Percentiles rank a stretch among this genome's conserved stretches.
phyloP scores from a whole-genome alignment of 2,888 invertebrate genomes.

The Poecilobothrus nobilitatus region DNA sequence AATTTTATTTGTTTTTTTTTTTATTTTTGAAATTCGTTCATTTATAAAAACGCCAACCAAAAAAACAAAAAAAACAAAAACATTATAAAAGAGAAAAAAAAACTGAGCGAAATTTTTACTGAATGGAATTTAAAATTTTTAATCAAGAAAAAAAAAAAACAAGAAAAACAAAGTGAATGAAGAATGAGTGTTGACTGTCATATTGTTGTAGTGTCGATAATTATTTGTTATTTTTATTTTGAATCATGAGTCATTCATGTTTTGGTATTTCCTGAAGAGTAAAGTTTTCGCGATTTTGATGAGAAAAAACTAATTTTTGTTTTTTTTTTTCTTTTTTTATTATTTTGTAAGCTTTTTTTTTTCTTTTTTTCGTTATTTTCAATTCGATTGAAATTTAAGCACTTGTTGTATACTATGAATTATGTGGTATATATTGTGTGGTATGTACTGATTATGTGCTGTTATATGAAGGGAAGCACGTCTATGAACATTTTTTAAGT shows the following conservation, averaged over 20 bases:
- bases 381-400: not conserved
- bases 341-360: not conserved
- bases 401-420: not conserved
- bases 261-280: not conserved
- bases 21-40: not conserved
- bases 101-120: not conserved
- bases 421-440: no score
- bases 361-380: not conserved
- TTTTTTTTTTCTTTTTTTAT: not conserved
- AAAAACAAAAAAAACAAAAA: not conserved
- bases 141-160: no score
- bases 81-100: not conserved
- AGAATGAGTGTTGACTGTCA: no score
- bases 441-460: not conserved
- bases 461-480: not conserved
- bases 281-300: not conserved
- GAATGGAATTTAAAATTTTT: no score
- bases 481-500: not conserved
- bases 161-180: no score
- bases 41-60: not conserved
- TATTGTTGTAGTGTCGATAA: no score
- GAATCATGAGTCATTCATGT: not conserved
- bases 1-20: no score
- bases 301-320: not conserved
- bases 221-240: no score